Evolutionary conservation across 2,113 vertebrate species (phyloP).

Genomic region (Symphodus melops): DNA sequence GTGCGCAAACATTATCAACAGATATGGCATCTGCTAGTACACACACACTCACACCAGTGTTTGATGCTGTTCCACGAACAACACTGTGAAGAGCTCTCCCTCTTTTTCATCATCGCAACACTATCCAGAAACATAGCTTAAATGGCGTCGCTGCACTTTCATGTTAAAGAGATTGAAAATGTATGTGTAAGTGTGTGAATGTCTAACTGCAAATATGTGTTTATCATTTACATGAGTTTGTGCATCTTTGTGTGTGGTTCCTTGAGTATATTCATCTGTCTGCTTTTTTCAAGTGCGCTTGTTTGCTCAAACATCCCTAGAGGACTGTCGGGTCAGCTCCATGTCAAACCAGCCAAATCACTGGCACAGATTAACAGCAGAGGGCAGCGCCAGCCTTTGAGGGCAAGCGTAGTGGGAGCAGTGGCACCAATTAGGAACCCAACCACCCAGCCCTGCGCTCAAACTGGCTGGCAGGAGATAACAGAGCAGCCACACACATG

Average conservation of each 20-base stretch:
- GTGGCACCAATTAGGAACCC: conserved; percentile 52
- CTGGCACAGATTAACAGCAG: conserved; percentile 51
- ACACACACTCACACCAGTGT: conserved; percentile 36
- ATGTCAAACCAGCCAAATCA: conserved; percentile 31
- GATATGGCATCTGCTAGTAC: conserved; percentile 28
- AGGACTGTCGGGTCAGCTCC: conserved; percentile 36
- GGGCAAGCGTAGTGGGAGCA: conserved; percentile 33
- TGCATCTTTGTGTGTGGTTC: not conserved
- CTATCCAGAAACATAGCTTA: conserved; percentile 66
- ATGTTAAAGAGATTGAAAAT: conserved; percentile 38
- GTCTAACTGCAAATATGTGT: not conserved
- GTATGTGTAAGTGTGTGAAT: not conserved
- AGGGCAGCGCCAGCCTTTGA: conserved; percentile 44
- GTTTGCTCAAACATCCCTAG: not conserved
- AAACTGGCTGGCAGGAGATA: conserved; percentile 38
- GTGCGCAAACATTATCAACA: conserved; percentile 56
- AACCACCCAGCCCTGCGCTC: conserved; percentile 29
- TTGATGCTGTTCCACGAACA: conserved; percentile 65
- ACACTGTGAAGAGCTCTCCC: conserved; percentile 59
- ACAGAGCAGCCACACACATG: conserved; percentile 33
- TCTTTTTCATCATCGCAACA: conserved; percentile 60
- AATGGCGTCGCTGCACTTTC: conserved; percentile 57
- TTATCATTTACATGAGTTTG: not conserved
- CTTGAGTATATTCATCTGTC: conserved; percentile 3
- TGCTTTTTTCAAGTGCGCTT: conserved; percentile 8